phyloP scores from a whole-genome alignment of 2,888 invertebrate genomes.

The Caradrina kadenii region DNA sequence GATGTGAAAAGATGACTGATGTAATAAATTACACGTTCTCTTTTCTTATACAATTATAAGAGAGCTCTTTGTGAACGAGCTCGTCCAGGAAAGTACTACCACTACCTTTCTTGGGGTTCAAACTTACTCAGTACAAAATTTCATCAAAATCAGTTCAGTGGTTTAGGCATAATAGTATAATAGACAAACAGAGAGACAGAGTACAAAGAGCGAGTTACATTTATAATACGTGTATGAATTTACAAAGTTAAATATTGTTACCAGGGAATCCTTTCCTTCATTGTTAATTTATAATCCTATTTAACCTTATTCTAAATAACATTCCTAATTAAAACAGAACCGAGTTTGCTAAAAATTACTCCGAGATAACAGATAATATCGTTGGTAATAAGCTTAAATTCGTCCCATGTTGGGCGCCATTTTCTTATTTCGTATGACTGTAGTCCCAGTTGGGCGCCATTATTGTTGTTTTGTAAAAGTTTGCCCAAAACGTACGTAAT shows the following conservation, averaged over 20 bases:
- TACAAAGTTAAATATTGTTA: not conserved
- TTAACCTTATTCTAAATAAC: not conserved
- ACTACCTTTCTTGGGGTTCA: too few relatives aligned
- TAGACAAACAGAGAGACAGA: too few relatives aligned
- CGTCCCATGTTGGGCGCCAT: slow-evolving; percentile 43
- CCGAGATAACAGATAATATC: not conserved
- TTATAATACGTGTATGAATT: too few relatives aligned
- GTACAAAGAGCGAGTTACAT: too few relatives aligned
- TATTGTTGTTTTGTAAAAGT: slow-evolving; percentile 15
- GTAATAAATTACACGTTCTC: not conserved
- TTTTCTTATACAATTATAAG: not conserved
- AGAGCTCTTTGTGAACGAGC: too few relatives aligned
- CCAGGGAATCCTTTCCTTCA: too few relatives aligned
- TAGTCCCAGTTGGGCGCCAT: slow-evolving; percentile 41
- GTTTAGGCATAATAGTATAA: too few relatives aligned
- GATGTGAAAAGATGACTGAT: slow-evolving; percentile 28
- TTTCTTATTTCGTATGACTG: not conserved
- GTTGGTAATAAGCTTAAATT: not conserved
- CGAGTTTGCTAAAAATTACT: not conserved
- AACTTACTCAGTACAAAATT: too few relatives aligned
- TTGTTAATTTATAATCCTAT: not conserved
- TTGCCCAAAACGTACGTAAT: slow-evolving; percentile 34
- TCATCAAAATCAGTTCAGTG: too few relatives aligned
- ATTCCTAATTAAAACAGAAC: not conserved
- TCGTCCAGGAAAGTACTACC: too few relatives aligned